Evolutionary conservation across 1,140 invertebrate species (phyloP).

Genomic region (Dreissena polymorpha): DNA sequence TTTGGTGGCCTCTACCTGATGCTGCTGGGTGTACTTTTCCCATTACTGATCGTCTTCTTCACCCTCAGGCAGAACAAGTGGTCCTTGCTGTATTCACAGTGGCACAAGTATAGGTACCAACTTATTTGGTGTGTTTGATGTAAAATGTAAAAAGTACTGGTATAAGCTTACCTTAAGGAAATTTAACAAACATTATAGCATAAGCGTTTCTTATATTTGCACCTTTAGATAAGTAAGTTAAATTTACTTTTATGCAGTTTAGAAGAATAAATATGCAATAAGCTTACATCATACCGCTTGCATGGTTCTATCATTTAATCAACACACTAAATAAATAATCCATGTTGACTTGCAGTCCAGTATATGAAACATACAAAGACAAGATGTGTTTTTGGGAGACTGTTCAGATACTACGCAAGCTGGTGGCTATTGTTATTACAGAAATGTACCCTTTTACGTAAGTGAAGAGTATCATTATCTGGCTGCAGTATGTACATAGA

Average conservation of each 20-base stretch:
- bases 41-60: slow-evolving; percentile 52
- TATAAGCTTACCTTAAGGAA: background rate
- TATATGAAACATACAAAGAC: slow-evolving; percentile 58
- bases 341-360: slow-evolving; percentile 31
- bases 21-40: slow-evolving; percentile 27
- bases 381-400: slow-evolving; percentile 61
- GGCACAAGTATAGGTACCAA: slow-evolving; percentile 31
- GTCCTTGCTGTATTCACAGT: slow-evolving; percentile 39
- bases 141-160: background rate
- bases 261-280: too few species aligned
- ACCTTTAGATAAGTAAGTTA: too few species aligned
- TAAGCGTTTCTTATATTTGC: too few species aligned
- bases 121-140: background rate
- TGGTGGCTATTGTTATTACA: slow-evolving; percentile 48
- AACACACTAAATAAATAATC: too few species aligned
- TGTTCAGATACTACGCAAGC: slow-evolving; percentile 47
- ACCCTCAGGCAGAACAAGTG: slow-evolving; percentile 57
- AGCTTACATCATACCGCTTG: too few species aligned
- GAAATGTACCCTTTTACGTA: slow-evolving; percentile 57
- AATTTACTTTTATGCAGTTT: too few species aligned
- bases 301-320: too few species aligned
- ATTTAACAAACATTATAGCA: background rate
- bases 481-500: background rate
- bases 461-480: slow-evolving; percentile 12
- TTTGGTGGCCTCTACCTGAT: slow-evolving; percentile 42